Conservation (phyloP, 2,113 vertebrate genomes). For the Irena cyanogastra region DNA sequence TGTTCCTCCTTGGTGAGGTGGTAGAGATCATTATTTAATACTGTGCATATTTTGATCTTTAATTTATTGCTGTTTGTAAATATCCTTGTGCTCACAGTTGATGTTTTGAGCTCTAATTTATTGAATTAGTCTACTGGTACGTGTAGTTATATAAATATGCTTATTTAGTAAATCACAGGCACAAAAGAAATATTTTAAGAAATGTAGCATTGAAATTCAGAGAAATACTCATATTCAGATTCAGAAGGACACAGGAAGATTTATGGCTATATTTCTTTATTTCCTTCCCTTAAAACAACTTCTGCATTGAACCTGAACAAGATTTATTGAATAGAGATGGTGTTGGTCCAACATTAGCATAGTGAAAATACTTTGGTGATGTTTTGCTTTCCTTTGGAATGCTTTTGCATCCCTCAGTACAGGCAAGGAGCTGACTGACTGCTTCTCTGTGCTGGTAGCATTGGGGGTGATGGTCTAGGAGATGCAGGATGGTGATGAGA, state of each 20-base stretch:
- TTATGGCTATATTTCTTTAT: neutral
- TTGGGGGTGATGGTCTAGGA: neutral
- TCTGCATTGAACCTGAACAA: neutral
- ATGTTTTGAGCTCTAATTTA: slow-evolving; percentile 47
- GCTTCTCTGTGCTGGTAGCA: rapidly evolving
- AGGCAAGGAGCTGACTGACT: neutral
- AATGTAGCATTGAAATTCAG: neutral
- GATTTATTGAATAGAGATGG: neutral
- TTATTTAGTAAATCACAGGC: neutral
- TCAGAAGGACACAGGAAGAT: neutral
- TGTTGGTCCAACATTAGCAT: neutral
- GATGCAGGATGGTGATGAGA: rapidly evolving
- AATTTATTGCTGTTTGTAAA: slow-evolving; percentile 63
- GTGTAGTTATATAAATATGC: neutral
- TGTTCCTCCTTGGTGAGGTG: neutral
- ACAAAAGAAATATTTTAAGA: neutral
- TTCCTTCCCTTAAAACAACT: neutral
- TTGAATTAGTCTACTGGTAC: neutral
- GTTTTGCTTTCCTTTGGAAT: neutral
- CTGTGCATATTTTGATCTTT: neutral
- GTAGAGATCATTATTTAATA: neutral
- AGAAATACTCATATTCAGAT: neutral
- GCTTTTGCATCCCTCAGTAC: neutral
- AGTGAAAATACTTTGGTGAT: neutral
- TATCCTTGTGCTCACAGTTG: slow-evolving; percentile 1